Percentiles rank a stretch among this genome's conserved stretches.
phyloP scores from a whole-genome alignment of 2,113 vertebrate genomes.

The Nestor notabilis region DNA sequence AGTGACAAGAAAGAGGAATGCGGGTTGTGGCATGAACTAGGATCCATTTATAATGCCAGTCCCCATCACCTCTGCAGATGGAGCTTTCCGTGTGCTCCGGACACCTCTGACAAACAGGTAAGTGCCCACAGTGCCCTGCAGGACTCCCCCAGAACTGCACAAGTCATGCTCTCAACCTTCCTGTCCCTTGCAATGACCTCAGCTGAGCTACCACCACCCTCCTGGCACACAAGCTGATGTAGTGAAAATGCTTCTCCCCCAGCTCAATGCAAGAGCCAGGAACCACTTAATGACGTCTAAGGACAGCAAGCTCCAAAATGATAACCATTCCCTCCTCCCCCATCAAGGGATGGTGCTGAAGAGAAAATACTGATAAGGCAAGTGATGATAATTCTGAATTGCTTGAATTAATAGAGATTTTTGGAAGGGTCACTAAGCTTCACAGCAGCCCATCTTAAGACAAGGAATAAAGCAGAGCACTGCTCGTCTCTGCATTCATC shows the following conservation, averaged over 20 bases:
- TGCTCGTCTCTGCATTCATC: neutral
- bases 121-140: fast-evolving
- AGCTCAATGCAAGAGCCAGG: neutral
- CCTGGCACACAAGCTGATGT: fast-evolving
- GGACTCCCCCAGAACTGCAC: neutral
- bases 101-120: neutral
- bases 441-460: neutral
- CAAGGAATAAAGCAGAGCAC: neutral
- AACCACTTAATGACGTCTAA: neutral
- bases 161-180: neutral
- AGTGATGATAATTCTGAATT: neutral
- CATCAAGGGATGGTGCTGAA: neutral
- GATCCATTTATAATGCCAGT: neutral
- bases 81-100: fast-evolving
- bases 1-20: neutral
- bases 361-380: neutral
- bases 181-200: neutral
- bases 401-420: neutral
- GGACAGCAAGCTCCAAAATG: neutral
- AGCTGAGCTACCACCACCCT: neutral
- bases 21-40: neutral
- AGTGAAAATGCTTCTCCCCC: neutral
- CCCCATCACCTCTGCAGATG: neutral
- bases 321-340: neutral
- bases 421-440: neutral